Evolutionary conservation across 1,140 invertebrate species (phyloP).

Genomic region (Dendrolimus punctatus): DNA sequence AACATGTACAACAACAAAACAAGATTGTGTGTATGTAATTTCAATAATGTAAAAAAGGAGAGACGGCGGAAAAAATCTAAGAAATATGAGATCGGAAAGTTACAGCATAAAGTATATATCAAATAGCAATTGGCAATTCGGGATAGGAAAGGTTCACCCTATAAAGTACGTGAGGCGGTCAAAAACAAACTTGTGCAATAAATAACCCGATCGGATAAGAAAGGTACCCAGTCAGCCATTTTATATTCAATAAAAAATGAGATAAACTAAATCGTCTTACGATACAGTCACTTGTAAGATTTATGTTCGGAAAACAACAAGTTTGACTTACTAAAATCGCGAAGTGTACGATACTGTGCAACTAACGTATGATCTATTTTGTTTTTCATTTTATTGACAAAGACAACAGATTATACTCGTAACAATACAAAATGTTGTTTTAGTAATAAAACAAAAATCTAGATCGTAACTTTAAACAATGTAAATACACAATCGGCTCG

Average conservation of each 20-base stretch:
- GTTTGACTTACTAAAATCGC: neutral
- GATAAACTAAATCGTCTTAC: conserved; percentile 54
- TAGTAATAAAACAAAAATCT: too few relatives aligned
- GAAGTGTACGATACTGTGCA: too few relatives aligned
- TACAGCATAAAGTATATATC: conserved; percentile 57
- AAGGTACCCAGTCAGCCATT: conserved; percentile 50
- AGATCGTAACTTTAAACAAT: too few relatives aligned
- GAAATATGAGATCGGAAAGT: conserved; percentile 43
- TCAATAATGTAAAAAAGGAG: conserved; percentile 15
- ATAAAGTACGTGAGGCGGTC: conserved; percentile 68
- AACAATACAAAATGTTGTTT: too few relatives aligned
- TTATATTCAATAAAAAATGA: conserved; percentile 63
- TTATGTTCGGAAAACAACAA: conserved; percentile 22
- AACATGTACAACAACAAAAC: neutral
- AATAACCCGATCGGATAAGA: conserved; percentile 64
- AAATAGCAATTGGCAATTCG: conserved; percentile 64
- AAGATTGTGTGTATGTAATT: neutral
- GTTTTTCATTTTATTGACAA: neutral
- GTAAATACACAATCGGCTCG: too few relatives aligned
- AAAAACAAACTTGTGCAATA: conserved; percentile 68
- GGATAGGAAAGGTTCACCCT: conserved; percentile 61
- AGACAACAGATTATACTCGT: neutral
- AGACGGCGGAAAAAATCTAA: conserved; percentile 27
- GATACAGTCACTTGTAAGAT: conserved; percentile 34
- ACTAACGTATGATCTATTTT: too few relatives aligned